Conservation (phyloP, 2,888 invertebrate genomes). For the Andrena flavipes region DNA sequence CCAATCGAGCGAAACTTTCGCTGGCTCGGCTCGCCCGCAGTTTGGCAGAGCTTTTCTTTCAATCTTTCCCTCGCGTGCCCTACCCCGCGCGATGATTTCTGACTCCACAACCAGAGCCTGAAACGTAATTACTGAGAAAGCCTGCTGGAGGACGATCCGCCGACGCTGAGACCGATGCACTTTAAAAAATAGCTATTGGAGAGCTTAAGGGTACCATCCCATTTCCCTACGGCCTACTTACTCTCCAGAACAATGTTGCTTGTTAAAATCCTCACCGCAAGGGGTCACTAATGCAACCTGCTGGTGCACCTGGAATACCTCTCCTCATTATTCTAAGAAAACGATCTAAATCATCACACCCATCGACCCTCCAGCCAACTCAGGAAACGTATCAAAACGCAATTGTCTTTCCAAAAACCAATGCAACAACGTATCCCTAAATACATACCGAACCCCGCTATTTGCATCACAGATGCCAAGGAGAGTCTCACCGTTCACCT, state of each 20-base stretch:
- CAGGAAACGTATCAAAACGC: too few species aligned
- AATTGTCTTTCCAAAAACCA: too few species aligned
- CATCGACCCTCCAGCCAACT: too few species aligned
- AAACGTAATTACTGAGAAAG: slow-evolving; percentile 67
- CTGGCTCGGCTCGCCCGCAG: slow-evolving; percentile 61
- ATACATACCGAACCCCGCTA: neutral
- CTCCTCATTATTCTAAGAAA: too few species aligned
- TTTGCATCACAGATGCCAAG: neutral
- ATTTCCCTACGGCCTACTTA: neutral
- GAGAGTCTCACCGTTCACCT: neutral
- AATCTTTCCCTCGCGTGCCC: slow-evolving; percentile 45
- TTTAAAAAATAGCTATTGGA: neutral
- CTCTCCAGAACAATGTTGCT: too few species aligned
- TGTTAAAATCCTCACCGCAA: too few species aligned
- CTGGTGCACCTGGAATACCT: too few species aligned
- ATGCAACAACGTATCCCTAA: too few species aligned
- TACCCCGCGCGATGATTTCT: slow-evolving; percentile 31
- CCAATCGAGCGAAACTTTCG: slow-evolving; percentile 70
- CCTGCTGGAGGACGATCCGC: slow-evolving; percentile 30
- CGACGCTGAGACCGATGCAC: slow-evolving; percentile 5
- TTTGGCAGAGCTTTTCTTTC: slow-evolving; percentile 64
- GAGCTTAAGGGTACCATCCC: neutral
- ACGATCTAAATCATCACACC: too few species aligned
- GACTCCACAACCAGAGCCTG: slow-evolving; percentile 11
- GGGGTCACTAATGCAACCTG: too few species aligned